These are phyloP conservation scores for Yoshiicerus persimilis DNA, from an alignment of 1,140 invertebrate species.

Conservation along the genomic window DNA sequence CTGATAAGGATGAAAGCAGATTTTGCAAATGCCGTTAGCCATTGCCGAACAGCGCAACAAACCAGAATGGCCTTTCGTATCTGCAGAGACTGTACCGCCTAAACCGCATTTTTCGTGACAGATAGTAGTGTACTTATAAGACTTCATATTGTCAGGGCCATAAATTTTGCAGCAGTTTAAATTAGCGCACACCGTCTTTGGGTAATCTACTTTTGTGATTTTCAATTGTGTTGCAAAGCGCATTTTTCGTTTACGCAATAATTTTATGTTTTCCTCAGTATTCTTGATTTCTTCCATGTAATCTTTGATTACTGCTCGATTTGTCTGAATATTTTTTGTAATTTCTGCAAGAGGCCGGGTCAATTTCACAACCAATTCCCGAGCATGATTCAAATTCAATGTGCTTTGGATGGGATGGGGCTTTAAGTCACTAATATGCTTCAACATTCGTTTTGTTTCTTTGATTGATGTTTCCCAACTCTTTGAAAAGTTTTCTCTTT, in stretches of 20 bases:
- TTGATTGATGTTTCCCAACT: constrained; percentile 27
- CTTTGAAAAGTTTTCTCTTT: not conserved
- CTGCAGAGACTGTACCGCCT: not conserved
- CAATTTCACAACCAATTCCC: not conserved
- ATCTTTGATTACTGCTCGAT: not conserved
- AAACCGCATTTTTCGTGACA: not conserved
- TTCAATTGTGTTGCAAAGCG: not conserved
- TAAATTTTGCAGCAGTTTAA: not conserved
- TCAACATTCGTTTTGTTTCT: constrained; percentile 10
- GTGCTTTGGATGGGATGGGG: constrained; percentile 33
- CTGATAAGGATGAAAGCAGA: not conserved
- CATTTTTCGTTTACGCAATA: not conserved
- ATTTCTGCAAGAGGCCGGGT: not conserved
- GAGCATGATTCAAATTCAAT: constrained; percentile 28
- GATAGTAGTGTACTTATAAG: not conserved
- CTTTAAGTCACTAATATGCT: not conserved
- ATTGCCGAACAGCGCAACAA: not conserved
- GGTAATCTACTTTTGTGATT: not conserved
- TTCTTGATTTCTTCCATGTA: not conserved
- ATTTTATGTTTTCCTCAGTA: not conserved
- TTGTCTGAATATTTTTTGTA: not conserved
- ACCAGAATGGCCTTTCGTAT: not conserved
- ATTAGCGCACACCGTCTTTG: not conserved
- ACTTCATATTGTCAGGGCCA: not conserved
- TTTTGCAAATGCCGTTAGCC: not conserved